These are phyloP conservation scores for Nesoenas mayeri DNA, from an alignment of 2,113 vertebrate genomes.

Conservation along the genomic window DNA sequence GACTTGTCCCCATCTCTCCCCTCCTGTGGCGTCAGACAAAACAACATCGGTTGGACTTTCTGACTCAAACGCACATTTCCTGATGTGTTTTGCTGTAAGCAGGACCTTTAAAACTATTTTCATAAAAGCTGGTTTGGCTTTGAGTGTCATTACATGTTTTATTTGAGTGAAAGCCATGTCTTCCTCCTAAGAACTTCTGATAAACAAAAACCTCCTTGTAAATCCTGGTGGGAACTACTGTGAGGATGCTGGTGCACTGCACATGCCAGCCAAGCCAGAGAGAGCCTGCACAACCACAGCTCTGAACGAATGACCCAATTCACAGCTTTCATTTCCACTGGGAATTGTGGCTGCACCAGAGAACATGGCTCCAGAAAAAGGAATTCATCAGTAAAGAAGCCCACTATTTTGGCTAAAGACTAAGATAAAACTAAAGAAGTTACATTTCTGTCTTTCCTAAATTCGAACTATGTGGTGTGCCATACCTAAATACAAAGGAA, in stretches of 20 bases:
- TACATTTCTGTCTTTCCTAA: not conserved
- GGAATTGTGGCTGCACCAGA: not conserved
- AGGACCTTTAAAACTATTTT: not conserved
- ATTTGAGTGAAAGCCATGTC: not conserved
- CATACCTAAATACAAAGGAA: constrained; percentile 3
- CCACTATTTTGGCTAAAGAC: not conserved
- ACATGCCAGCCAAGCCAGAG: not conserved
- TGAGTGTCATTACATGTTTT: not conserved
- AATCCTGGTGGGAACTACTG: not conserved
- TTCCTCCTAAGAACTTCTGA: not conserved
- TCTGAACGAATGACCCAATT: not conserved
- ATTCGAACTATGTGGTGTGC: not conserved
- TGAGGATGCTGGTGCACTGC: not conserved
- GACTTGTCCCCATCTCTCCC: not conserved
- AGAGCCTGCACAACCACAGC: not conserved
- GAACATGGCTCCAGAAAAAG: not conserved
- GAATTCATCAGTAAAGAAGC: not conserved
- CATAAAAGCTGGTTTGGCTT: not conserved
- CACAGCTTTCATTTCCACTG: not conserved
- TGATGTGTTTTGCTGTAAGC: not conserved
- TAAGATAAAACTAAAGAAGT: not conserved
- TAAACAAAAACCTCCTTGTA: not conserved
- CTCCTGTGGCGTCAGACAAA: not conserved
- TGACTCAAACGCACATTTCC: not conserved
- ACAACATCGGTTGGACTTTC: not conserved